Evolutionary conservation across 2,888 invertebrate genomes (phyloP).

Genomic region (Drosophila nr. medialis): DNA sequence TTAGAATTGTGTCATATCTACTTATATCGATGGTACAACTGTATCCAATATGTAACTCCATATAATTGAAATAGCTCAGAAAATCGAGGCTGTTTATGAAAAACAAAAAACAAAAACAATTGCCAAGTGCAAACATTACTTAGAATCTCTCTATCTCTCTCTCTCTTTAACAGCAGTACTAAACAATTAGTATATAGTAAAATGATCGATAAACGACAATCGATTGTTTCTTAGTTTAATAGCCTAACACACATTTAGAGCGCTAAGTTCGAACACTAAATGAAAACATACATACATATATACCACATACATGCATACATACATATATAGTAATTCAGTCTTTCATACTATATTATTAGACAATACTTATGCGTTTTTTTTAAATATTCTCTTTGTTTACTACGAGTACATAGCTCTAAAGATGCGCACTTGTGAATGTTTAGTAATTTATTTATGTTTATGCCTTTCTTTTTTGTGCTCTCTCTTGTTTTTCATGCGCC

Average conservation of each 20-base stretch:
- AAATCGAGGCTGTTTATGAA: constrained; percentile 51
- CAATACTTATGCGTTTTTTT: constrained; percentile 20
- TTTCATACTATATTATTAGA: constrained; percentile 53
- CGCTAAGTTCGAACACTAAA: constrained; percentile 54
- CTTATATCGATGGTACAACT: constrained; percentile 61
- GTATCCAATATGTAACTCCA: constrained; percentile 49
- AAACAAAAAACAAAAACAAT: constrained; percentile 18
- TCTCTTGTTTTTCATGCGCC: constrained; percentile 58
- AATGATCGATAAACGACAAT: constrained; percentile 37
- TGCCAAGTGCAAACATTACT: constrained; percentile 28
- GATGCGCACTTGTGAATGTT: constrained; percentile 45
- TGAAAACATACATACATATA: constrained; percentile 29
- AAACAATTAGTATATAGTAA: constrained; percentile 51
- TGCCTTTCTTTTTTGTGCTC: constrained; percentile 62
- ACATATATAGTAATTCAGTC: constrained; percentile 58
- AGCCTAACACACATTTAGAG: constrained; percentile 51
- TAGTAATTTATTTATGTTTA: constrained; percentile 66
- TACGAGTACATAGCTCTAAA: constrained; percentile 40
- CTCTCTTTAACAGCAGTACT: constrained; percentile 33
- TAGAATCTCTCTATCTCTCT: constrained; percentile 34
- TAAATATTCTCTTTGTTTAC: constrained; percentile 42
- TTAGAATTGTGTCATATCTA: constrained; percentile 67
- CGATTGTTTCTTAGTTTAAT: constrained; percentile 51
- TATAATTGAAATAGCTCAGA: constrained; percentile 47
- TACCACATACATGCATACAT: constrained; percentile 15